Evolutionary conservation across 2,113 vertebrate species (phyloP), one percentile per base, ranked within the genome.

Genomic region (Ictalurus furcatus): DNA sequence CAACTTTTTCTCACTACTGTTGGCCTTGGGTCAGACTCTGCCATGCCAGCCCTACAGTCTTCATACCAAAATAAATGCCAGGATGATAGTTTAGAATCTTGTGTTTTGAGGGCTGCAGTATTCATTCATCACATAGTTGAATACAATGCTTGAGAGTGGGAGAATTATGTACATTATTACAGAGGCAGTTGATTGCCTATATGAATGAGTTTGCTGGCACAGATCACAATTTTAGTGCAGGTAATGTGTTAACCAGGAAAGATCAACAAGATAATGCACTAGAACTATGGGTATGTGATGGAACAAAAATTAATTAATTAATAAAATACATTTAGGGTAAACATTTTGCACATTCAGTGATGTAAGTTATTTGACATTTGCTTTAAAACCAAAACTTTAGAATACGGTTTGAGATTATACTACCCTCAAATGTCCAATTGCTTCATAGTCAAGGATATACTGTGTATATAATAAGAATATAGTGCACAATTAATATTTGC

Each of bases 41-140:
- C 59, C 13, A 83, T 87, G 90, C 85, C 76, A 88, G 76, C 48
- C 14, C 59, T 84, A 67, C 37, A 61, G 65, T 23, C 56, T 84
- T 80, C 48, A 88, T 73, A 87, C 69, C 88, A 89, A 87, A 79
- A 37, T 73, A 71, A 91, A 88, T 56, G 30, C 87, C 80, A 87
- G 48, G 87, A 84, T 69, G 84, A 88, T 82, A 58, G 84, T 85
- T 71, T 63, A 37, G 84, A 87, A 65, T 88, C 73, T 81, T 85
- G 74, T 76, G 88, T 73, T 61, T 48, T 71, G 4, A 85, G 52
- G 16, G 13, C 59, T 52, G 56, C 69, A 54, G 73, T 85, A 56
- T 52, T 71, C 30, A 76, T 21, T 34, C 59, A 87, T 40, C 54
- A 63, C 65, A 79, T 73, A 74, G 7, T 52, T 74, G 14, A 71